phyloP scores from a whole-genome alignment of 2,888 invertebrate species.

The Melanophora roralis region DNA sequence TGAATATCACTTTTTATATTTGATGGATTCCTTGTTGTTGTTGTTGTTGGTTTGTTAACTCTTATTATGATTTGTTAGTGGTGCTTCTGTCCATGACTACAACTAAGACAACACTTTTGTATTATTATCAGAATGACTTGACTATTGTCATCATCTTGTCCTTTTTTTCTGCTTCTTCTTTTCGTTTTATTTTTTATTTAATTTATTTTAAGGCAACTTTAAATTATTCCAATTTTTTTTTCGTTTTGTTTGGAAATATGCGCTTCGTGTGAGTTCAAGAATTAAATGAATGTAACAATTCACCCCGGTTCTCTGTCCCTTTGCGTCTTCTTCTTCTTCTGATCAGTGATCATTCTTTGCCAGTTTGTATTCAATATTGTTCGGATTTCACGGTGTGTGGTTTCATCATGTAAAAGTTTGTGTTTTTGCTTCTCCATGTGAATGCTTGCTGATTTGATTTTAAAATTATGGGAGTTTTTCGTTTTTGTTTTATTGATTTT shows the following conservation, averaged over 20 bases:
- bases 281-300: constrained; percentile 73
- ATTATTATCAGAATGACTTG: constrained; percentile 6
- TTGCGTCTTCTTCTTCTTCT: neutral
- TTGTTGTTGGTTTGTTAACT: neutral
- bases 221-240: constrained; percentile 57
- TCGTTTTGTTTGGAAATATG: constrained; percentile 48
- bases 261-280: constrained; percentile 76
- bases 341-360: constrained; percentile 32
- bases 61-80: constrained; percentile 46
- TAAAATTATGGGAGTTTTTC: constrained; percentile 64
- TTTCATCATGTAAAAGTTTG: constrained; percentile 61
- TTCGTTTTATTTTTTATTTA: constrained; percentile 3
- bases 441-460: constrained; percentile 50
- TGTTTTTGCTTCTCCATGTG: constrained; percentile 19
- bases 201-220: constrained; percentile 47
- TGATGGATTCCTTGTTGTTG: neutral
- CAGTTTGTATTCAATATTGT: constrained; percentile 56
- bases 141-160: constrained; percentile 17
- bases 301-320: constrained; percentile 31
- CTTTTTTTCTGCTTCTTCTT: constrained; percentile 1
- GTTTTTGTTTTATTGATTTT: neutral
- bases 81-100: constrained; percentile 39
- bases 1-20: constrained; percentile 31
- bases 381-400: constrained; percentile 66
- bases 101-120: constrained; percentile 61